Evolutionary conservation across 2,797 vertebrate species (phyloP).

Genomic region (Peromyscus eremicus): DNA sequence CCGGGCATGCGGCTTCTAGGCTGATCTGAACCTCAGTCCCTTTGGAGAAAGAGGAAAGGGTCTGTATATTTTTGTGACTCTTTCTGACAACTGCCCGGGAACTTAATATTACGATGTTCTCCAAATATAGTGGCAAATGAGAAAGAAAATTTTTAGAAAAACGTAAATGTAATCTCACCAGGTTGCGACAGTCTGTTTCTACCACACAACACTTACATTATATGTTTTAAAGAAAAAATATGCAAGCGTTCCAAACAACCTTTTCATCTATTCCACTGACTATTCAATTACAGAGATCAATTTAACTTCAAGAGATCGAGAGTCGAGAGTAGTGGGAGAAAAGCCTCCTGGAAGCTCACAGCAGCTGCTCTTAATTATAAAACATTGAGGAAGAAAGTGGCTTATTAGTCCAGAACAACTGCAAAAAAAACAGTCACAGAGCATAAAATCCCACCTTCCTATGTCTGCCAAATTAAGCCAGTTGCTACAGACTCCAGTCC

Average conservation of each 20-base stretch:
- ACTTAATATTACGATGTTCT: background rate
- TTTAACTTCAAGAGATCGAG: constrained; percentile 18
- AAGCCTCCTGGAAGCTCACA: background rate
- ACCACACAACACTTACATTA: background rate
- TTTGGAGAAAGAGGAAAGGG: background rate
- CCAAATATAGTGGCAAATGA: background rate
- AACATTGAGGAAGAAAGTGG: constrained; percentile 65
- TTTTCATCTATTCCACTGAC: background rate
- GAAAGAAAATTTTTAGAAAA: constrained; percentile 6
- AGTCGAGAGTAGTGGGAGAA: background rate
- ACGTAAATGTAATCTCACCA: background rate
- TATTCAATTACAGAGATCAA: constrained; percentile 20
- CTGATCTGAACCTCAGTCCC: background rate
- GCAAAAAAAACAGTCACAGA: constrained; percentile 56
- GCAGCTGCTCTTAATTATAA: constrained; percentile 73
- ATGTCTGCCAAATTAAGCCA: constrained; percentile 51
- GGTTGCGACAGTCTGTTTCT: background rate
- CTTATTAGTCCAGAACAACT: constrained; percentile 59
- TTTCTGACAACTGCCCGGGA: background rate
- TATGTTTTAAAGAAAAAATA: background rate
- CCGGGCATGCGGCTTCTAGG: background rate
- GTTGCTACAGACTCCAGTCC: constrained; percentile 42
- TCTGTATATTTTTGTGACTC: background rate
- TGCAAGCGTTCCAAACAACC: background rate
- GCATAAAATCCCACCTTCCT: constrained; percentile 26